Conservation (phyloP, 2,113 vertebrate species). For the Lanius collurio region DNA sequence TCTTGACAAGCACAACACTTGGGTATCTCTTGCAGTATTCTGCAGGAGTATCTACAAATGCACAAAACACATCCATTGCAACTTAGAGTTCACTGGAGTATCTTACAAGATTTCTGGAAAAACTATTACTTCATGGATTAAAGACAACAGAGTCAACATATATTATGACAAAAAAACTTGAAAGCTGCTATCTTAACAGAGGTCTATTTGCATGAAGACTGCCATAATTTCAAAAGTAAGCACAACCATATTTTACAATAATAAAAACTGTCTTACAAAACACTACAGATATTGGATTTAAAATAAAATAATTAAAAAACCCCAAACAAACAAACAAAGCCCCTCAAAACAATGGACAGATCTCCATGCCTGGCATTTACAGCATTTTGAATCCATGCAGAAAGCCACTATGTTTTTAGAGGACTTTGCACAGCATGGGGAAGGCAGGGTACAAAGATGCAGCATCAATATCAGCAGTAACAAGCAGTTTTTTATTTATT, state of each 20-base stretch:
- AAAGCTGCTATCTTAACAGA: not conserved
- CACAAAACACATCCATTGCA: not conserved
- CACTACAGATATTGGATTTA: not conserved
- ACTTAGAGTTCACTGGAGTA: not conserved
- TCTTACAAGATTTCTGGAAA: not conserved
- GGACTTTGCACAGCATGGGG: fast-evolving
- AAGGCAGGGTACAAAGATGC: not conserved
- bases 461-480: not conserved
- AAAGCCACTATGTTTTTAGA: not conserved
- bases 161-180: not conserved
- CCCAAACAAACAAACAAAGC: fast-evolving
- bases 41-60: not conserved
- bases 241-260: not conserved
- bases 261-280: not conserved
- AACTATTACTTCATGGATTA: not conserved
- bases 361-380: not conserved
- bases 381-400: not conserved
- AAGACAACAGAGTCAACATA: not conserved
- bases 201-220: not conserved
- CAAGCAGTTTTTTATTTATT: not conserved
- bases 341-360: not conserved
- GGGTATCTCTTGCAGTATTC: not conserved
- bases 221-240: not conserved
- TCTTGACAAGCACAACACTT: not conserved
- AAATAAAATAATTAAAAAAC: not conserved